These are phyloP conservation scores for Centrocercus urophasianus DNA, from an alignment of 2,113 vertebrate genomes.

Conservation along the genomic window DNA sequence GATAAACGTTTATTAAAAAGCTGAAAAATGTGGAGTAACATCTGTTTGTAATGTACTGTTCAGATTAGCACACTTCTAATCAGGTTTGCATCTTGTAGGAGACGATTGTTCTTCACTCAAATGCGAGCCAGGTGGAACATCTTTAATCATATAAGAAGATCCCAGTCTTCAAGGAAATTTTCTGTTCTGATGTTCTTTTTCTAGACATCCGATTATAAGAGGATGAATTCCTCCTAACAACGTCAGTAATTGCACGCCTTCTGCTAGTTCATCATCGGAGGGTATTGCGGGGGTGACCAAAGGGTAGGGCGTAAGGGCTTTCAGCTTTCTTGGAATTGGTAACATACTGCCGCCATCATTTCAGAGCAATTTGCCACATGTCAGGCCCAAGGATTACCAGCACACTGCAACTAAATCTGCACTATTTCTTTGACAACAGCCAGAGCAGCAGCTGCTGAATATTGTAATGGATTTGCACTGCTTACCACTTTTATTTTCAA, in stretches of 20 bases:
- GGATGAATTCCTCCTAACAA: slow-evolving; percentile 77
- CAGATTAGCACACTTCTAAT: slow-evolving; percentile 74
- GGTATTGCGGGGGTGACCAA: background rate
- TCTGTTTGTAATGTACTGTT: slow-evolving; percentile 57
- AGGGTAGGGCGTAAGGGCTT: background rate
- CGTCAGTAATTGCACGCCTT: slow-evolving; percentile 77
- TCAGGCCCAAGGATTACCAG: slow-evolving; percentile 73
- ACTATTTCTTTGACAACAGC: slow-evolving; percentile 47
- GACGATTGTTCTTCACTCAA: slow-evolving; percentile 61
- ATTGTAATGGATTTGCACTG: slow-evolving; percentile 14
- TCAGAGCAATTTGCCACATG: slow-evolving; percentile 75
- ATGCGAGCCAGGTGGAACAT: slow-evolving; percentile 74
- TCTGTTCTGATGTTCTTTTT: slow-evolving; percentile 83
- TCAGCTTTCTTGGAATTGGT: slow-evolving; percentile 73
- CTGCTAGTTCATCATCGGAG: slow-evolving; percentile 65
- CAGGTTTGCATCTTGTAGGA: slow-evolving; percentile 65
- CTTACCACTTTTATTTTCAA: slow-evolving; percentile 15
- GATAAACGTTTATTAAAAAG: background rate
- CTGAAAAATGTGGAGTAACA: slow-evolving; percentile 35
- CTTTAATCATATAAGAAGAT: slow-evolving; percentile 83
- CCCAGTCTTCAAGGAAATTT: slow-evolving; percentile 75
- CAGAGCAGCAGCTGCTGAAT: slow-evolving; percentile 65
- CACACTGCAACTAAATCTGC: slow-evolving; percentile 66
- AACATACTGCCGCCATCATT: slow-evolving; percentile 81
- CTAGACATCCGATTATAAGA: slow-evolving; percentile 73